Conservation (phyloP, 2,113 vertebrate genomes). For the Hemibagrus wyckioides region DNA sequence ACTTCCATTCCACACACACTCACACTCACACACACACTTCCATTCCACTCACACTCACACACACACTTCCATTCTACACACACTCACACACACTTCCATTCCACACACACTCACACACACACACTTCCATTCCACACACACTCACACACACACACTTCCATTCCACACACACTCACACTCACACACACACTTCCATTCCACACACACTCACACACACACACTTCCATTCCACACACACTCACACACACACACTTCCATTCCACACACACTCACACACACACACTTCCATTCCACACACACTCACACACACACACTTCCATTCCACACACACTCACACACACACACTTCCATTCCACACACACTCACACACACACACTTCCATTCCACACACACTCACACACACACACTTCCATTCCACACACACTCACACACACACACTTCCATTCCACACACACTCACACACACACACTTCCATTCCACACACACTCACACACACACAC, state of each 20-base stretch:
- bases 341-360: no score
- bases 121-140: not conserved
- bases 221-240: not conserved
- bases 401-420: not conserved
- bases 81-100: not conserved
- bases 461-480: not conserved
- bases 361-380: not conserved
- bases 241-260: not conserved
- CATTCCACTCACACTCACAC: not conserved
- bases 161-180: no score
- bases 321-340: not conserved
- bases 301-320: not conserved
- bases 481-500: not conserved
- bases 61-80: not conserved
- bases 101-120: not conserved
- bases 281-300: no score
- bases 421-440: not conserved
- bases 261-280: no score
- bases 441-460: no score
- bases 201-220: not conserved
- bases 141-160: not conserved
- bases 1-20: not conserved
- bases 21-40: not conserved
- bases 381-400: not conserved
- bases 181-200: no score